phyloP scores from a whole-genome alignment of 2,888 invertebrate genomes.

The Micropterix aruncella region DNA sequence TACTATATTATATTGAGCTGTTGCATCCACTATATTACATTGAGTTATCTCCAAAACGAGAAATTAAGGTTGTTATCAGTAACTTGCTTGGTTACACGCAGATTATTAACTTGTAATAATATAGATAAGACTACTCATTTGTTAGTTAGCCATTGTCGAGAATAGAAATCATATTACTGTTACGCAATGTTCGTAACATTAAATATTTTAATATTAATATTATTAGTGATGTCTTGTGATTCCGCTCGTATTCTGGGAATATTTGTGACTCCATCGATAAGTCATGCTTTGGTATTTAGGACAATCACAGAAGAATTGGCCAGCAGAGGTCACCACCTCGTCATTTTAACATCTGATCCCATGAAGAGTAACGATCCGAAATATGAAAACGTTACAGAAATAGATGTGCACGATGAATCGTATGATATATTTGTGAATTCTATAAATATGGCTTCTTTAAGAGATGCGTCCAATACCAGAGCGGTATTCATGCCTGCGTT shows the following conservation, averaged over 20 bases:
- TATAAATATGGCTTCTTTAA: conserved; percentile 3
- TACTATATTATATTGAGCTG: no score
- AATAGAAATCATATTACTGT: no score
- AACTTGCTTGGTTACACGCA: no score
- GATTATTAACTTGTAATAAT: no score
- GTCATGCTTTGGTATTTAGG: conserved; percentile 20
- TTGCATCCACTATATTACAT: no score
- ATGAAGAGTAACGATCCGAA: conserved; percentile 18
- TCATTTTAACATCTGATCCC: conserved; percentile 22
- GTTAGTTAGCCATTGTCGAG: no score
- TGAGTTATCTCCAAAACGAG: no score
- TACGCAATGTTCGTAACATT: no score
- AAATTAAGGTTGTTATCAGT: no score
- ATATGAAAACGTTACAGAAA: conserved; percentile 18
- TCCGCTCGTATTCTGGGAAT: conserved; percentile 15
- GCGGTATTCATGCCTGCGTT: background rate
- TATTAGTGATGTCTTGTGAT: no score
- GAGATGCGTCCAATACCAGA: background rate
- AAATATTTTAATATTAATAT: no score
- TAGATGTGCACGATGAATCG: conserved; percentile 19
- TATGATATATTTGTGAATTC: conserved; percentile 16
- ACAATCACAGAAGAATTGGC: conserved; percentile 21
- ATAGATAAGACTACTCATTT: no score
- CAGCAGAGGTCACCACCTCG: conserved; percentile 24
- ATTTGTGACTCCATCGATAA: conserved; percentile 15